Evolutionary conservation across 2,888 invertebrate genomes (phyloP).

Genomic region (Netelia virgata): DNA sequence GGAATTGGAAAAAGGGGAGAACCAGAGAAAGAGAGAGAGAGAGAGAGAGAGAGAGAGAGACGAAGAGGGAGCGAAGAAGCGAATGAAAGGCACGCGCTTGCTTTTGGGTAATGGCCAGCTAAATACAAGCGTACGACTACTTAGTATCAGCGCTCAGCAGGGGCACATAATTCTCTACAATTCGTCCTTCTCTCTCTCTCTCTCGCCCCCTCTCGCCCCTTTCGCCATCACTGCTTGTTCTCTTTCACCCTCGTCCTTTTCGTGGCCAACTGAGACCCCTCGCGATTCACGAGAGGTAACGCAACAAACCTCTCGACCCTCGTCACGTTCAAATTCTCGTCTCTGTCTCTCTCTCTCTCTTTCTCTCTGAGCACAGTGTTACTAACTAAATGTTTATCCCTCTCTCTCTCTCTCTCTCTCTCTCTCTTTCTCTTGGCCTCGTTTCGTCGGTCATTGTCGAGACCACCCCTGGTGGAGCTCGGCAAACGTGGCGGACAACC

Average conservation of each 20-base stretch:
- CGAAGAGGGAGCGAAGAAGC: constrained; percentile 19
- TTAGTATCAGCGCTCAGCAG: constrained; percentile 68
- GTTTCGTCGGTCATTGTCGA: constrained; percentile 68
- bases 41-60: neutral
- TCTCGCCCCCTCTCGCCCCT: neutral
- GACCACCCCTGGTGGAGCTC: constrained; percentile 58
- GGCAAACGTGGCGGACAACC: constrained; percentile 62
- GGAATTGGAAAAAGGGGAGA: constrained; percentile 35
- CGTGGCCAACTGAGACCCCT: constrained; percentile 30
- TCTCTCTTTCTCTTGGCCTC: constrained; percentile 45
- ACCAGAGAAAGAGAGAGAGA: constrained; percentile 4
- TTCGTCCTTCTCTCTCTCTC: constrained; percentile 7
- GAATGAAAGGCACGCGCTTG: constrained; percentile 56
- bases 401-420: constrained; percentile 37
- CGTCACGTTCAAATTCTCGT: constrained; percentile 55
- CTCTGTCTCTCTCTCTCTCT: constrained; percentile 43
- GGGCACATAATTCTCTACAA: constrained; percentile 40
- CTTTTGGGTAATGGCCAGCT: constrained; percentile 71
- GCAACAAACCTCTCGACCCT: constrained; percentile 63
- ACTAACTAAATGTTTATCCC: constrained; percentile 6
- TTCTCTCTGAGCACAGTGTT: constrained; percentile 1
- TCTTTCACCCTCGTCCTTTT: constrained; percentile 38
- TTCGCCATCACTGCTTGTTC: neutral
- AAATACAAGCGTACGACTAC: constrained; percentile 69
- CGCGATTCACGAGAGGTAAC: constrained; percentile 47